phyloP scores from a whole-genome alignment of 64 coral and sea anemone species.

The Montipora efflorescens region DNA sequence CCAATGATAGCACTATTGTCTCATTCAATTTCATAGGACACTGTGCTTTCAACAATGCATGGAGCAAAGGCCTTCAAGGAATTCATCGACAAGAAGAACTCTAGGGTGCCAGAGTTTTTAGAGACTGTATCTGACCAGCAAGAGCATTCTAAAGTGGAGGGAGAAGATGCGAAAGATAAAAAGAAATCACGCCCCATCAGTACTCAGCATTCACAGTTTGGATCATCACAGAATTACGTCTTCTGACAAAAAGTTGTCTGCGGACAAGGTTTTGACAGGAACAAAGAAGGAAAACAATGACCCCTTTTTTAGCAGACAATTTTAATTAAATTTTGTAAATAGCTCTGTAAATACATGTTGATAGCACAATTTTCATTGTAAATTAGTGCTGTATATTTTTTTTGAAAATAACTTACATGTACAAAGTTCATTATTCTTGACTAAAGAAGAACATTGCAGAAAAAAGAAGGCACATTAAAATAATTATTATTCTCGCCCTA shows the following conservation, averaged over 20 bases:
- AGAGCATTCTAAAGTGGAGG: constrained; percentile 54
- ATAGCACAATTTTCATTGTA: constrained; percentile 23
- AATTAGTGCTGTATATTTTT: background rate
- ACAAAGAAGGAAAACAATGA: background rate
- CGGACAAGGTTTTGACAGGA: background rate
- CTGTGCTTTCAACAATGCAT: constrained; percentile 90
- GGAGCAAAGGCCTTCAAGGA: constrained; percentile 93
- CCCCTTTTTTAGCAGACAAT: background rate
- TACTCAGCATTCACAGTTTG: constrained; percentile 49
- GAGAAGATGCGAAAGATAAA: constrained; percentile 52
- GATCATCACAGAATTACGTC: constrained; percentile 14
- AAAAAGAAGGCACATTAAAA: too few relatives aligned
- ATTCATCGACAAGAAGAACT: constrained; percentile 93
- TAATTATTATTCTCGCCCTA: too few relatives aligned
- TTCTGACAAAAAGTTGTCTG: background rate
- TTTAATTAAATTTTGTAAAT: constrained; percentile 11
- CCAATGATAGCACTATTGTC: too few relatives aligned
- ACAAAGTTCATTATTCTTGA: too few relatives aligned
- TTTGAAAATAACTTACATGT: background rate
- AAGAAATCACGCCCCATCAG: constrained; percentile 35
- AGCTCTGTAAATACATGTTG: constrained; percentile 26
- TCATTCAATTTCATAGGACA: constrained; percentile 53
- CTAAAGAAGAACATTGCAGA: too few relatives aligned
- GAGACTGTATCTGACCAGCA: constrained; percentile 70
- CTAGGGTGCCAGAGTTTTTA: constrained; percentile 90